Conservation (phyloP, 2,888 invertebrate species). For the Antheraea assamensis region DNA sequence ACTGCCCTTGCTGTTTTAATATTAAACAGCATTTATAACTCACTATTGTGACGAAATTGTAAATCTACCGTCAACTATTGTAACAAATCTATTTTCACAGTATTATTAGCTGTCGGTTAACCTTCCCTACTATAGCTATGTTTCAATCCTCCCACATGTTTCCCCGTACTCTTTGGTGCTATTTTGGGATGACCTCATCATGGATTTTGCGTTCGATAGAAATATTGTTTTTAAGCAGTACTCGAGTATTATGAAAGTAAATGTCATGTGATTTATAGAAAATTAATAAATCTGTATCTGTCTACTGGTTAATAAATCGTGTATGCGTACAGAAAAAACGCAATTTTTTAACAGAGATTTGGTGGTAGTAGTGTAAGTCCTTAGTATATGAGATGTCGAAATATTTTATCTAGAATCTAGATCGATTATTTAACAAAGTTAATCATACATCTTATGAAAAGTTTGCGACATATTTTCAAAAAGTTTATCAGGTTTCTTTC, state of each 20-base stretch:
- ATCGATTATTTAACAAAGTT: not conserved
- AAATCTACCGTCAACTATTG: slow-evolving; percentile 45
- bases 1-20: slow-evolving; percentile 75
- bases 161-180: slow-evolving; percentile 41
- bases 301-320: not conserved
- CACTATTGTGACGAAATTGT: slow-evolving; percentile 16
- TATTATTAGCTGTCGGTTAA: slow-evolving; percentile 49
- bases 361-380: no score
- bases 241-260: slow-evolving; percentile 7
- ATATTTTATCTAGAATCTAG: not conserved
- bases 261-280: slow-evolving; percentile 3
- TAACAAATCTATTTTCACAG: slow-evolving; percentile 46
- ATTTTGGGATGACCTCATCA: slow-evolving; percentile 66
- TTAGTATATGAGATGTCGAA: no score
- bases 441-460: not conserved
- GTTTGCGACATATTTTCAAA: no score
- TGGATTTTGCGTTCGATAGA: slow-evolving; percentile 53
- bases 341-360: no score
- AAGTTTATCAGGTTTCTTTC: not conserved
- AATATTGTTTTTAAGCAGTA: slow-evolving; percentile 38
- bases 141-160: slow-evolving; percentile 49
- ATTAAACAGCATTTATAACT: slow-evolving; percentile 45
- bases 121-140: slow-evolving; percentile 50
- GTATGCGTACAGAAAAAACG: not conserved
- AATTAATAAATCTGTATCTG: not conserved